These are phyloP conservation scores for Sciurus carolinensis DNA, from an alignment of 2,797 vertebrate genomes.

Conservation along the genomic window DNA sequence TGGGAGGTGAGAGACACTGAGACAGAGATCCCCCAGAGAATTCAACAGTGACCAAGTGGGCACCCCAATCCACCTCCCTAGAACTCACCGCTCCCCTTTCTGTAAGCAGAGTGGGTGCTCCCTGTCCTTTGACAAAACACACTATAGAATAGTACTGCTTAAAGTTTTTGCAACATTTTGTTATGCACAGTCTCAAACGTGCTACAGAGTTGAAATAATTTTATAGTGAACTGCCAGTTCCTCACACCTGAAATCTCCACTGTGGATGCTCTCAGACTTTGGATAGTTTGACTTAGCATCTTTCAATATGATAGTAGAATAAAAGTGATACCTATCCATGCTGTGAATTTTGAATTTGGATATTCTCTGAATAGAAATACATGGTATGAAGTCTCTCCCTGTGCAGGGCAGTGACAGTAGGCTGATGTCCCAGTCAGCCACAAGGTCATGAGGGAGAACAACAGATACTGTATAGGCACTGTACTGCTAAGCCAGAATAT, in stretches of 20 bases:
- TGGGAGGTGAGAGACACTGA: no score
- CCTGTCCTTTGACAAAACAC: background rate
- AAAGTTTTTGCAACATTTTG: background rate
- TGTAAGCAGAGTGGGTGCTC: fast-evolving
- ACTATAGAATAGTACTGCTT: background rate
- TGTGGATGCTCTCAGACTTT: no score
- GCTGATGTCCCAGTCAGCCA: no score
- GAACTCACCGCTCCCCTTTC: background rate
- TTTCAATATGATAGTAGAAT: background rate
- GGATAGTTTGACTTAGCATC: background rate
- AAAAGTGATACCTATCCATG: no score
- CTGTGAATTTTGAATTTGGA: background rate
- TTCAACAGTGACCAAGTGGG: background rate
- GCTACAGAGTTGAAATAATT: background rate
- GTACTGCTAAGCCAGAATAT: no score
- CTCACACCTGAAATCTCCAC: fast-evolving
- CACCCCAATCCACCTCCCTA: background rate
- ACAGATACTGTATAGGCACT: no score
- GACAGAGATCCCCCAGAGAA: background rate
- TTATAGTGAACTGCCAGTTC: background rate
- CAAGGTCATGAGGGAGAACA: no score
- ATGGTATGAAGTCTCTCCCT: no score
- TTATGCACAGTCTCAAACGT: background rate
- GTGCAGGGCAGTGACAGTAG: no score
- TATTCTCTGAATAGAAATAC: background rate